Conservation (phyloP, 2,888 invertebrate genomes). For the Agrotis ipsilon region DNA sequence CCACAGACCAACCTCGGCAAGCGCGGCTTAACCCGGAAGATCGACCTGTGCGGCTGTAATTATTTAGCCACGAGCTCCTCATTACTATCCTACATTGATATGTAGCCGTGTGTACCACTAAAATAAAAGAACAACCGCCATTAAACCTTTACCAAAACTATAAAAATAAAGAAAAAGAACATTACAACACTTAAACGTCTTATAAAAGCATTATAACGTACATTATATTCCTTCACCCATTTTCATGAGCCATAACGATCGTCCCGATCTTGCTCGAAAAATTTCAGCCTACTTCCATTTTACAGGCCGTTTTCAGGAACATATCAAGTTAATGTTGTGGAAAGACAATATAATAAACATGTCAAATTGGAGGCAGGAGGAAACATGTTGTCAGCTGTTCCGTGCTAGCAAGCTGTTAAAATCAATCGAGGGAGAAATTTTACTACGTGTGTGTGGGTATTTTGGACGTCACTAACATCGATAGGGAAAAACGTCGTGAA, state of each 20-base stretch:
- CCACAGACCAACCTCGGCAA: too few species aligned
- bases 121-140: neutral
- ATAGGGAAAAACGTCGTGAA: too few species aligned
- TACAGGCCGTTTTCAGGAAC: constrained; percentile 51
- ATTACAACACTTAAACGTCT: constrained; percentile 12
- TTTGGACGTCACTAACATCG: neutral
- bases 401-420: constrained; percentile 46
- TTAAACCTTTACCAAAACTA: constrained; percentile 30
- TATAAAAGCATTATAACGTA: constrained; percentile 34
- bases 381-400: constrained; percentile 36
- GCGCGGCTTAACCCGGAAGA: too few species aligned
- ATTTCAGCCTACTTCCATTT: constrained; percentile 47
- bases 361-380: constrained; percentile 20
- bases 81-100: too few species aligned
- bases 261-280: constrained; percentile 33
- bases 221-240: constrained; percentile 39
- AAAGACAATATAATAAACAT: constrained; percentile 60
- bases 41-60: too few species aligned
- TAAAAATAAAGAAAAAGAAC: constrained; percentile 17
- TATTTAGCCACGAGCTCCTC: too few species aligned
- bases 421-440: constrained; percentile 49
- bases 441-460: constrained; percentile 9
- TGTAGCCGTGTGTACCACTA: neutral
- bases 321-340: constrained; percentile 58
- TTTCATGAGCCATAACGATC: constrained; percentile 51